Percentiles rank a stretch among this genome's conserved stretches.
Conservation (phyloP, 2,797 vertebrate species). For the Cercopithecus neglectus region DNA sequence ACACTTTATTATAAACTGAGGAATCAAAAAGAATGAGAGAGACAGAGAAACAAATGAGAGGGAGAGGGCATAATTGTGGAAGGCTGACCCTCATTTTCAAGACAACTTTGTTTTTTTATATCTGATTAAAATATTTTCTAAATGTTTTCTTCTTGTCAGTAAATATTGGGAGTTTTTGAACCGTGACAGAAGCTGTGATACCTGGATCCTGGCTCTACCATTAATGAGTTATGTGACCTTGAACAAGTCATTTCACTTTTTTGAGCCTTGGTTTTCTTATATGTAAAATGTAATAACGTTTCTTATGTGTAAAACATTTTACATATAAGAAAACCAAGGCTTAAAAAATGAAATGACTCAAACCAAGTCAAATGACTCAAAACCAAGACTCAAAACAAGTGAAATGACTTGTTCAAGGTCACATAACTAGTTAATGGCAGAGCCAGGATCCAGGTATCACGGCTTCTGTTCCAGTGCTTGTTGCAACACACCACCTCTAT, state of each 20-base stretch:
- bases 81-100: not conserved
- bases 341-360: not conserved
- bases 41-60: not conserved
- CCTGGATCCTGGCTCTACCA: not conserved
- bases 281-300: not conserved
- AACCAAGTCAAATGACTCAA: not conserved
- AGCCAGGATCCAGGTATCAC: not conserved
- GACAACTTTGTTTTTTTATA: conserved; percentile 2
- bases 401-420: conserved; percentile 5
- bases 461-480: not conserved
- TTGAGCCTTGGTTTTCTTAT: not conserved
- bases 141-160: not conserved
- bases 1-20: conserved; percentile 8
- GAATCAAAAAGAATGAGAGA: not conserved
- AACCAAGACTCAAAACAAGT: not conserved
- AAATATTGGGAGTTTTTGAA: not conserved
- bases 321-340: not conserved
- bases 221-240: not conserved
- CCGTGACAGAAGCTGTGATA: not conserved
- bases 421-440: not conserved
- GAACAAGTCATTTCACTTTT: not conserved
- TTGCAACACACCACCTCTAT: not conserved
- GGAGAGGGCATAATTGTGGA: not conserved
- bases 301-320: not conserved
- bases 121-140: not conserved